phyloP scores from a whole-genome alignment of 2,888 invertebrate species.

The Thumatha senex region DNA sequence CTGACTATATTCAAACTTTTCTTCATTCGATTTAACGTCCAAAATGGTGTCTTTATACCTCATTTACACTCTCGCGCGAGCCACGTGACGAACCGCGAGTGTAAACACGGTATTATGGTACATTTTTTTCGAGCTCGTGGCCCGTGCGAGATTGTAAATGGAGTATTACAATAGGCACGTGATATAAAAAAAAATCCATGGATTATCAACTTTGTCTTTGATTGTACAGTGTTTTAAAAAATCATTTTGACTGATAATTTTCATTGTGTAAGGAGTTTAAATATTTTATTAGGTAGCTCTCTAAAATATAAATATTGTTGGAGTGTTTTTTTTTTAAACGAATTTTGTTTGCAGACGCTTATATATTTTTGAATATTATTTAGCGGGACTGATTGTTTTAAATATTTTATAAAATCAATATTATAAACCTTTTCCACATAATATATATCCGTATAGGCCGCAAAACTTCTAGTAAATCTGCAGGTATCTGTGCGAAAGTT shows the following conservation, averaged over 20 bases:
- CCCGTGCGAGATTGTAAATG: no score
- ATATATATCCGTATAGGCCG: no score
- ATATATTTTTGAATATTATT: not conserved
- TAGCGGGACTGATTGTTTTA: no score
- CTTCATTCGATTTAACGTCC: constrained; percentile 25
- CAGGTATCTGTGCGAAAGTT: no score
- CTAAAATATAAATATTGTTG: constrained; percentile 45
- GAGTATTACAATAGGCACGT: constrained; percentile 27
- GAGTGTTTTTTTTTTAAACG: constrained; percentile 23
- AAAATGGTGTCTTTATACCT: constrained; percentile 30
- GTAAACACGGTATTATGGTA: no score
- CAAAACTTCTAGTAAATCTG: no score
- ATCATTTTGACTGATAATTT: constrained; percentile 48
- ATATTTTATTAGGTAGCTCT: constrained; percentile 67
- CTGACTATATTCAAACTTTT: constrained; percentile 19
- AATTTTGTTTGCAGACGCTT: constrained; percentile 21
- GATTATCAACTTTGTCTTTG: constrained; percentile 19
- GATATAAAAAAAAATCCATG: constrained; percentile 31
- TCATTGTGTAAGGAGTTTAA: constrained; percentile 39
- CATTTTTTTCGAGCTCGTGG: no score
- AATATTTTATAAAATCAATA: not conserved
- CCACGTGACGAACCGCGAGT: no score
- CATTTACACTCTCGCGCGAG: no score
- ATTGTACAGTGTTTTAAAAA: constrained; percentile 11
- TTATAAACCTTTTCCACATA: no score